phyloP scores from a whole-genome alignment of 2,888 invertebrate genomes.

The Machimus atricapillus region DNA sequence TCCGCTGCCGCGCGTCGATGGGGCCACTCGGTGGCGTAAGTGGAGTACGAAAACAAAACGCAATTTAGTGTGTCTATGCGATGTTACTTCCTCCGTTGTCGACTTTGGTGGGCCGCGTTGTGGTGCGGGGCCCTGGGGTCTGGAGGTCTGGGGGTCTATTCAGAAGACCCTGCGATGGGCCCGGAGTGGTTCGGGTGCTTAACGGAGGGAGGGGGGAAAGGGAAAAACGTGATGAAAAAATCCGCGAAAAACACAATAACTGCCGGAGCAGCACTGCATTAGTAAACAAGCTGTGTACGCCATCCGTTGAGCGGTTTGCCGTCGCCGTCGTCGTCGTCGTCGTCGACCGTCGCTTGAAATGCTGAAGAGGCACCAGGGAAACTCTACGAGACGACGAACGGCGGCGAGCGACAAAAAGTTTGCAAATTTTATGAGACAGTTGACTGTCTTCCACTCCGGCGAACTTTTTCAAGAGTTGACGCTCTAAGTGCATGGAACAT shows the following conservation, averaged over 20 bases:
- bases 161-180: not conserved
- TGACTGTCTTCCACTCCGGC: slow-evolving; percentile 1
- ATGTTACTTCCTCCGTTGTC: slow-evolving; percentile 1
- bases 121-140: not conserved
- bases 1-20: not conserved
- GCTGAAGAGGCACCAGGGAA: not conserved
- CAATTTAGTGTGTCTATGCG: slow-evolving; percentile 17
- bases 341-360: not conserved
- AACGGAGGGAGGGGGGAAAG: not conserved
- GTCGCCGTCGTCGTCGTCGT: not conserved
- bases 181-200: not conserved
- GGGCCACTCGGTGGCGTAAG: not conserved
- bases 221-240: slow-evolving; percentile 4
- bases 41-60: slow-evolving; percentile 25
- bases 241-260: slow-evolving; percentile 12
- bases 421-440: slow-evolving; percentile 23
- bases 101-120: not conserved
- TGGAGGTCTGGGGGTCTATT: not conserved
- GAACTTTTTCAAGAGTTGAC: not conserved
- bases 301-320: not conserved
- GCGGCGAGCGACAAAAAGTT: not conserved
- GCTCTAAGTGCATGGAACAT: not conserved
- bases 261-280: not conserved
- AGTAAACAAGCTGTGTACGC: slow-evolving; percentile 27
- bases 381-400: not conserved